These are phyloP conservation scores for Leptodactylus fuscus DNA, from an alignment of 2,113 vertebrate genomes.

Conservation along the genomic window DNA sequence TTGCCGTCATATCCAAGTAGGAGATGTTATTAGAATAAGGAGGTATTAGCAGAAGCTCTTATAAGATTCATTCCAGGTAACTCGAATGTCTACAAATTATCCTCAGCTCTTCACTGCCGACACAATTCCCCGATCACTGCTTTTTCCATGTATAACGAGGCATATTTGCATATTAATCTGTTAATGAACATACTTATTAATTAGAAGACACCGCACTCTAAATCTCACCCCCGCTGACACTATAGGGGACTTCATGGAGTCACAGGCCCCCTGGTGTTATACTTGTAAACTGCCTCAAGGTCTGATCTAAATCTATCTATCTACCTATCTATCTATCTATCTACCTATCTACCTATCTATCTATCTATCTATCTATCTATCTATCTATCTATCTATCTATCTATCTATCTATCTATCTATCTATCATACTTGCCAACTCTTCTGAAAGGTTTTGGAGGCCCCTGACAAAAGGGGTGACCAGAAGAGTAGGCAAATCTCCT, in stretches of 20 bases:
- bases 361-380: conserved; percentile 32
- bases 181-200: conserved; percentile 32
- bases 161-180: conserved; percentile 51
- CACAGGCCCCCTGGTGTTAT: conserved; percentile 11
- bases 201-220: conserved; percentile 26
- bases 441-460: no score
- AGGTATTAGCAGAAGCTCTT: conserved; percentile 24
- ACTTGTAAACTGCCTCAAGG: background rate
- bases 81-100: conserved; percentile 16
- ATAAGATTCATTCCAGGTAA: conserved; percentile 30
- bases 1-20: background rate
- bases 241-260: background rate
- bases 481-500: no score
- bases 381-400: conserved; percentile 2
- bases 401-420: no score
- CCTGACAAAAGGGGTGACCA: no score
- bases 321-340: background rate
- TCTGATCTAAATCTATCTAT: background rate
- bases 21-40: conserved; percentile 22
- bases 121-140: background rate
- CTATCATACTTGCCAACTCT: no score
- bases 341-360: conserved; percentile 34
- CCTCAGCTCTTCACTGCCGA: conserved; percentile 31
- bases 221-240: conserved; percentile 22
- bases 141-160: conserved; percentile 36